phyloP scores from a whole-genome alignment of 2,113 vertebrate genomes.

The Campylomormyrus tamandua region DNA sequence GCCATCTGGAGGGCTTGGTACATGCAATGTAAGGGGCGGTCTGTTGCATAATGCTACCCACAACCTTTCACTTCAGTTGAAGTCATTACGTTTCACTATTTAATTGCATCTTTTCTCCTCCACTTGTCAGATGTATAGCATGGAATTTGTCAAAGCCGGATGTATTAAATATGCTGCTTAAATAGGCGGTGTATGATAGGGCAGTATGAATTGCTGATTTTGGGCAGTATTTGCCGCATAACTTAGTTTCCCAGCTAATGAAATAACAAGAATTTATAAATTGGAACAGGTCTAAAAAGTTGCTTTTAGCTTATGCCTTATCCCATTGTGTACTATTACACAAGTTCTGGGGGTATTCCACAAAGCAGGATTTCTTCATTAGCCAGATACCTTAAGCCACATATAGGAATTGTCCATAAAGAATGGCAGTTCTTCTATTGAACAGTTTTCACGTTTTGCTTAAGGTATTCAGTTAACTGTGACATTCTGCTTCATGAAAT shows the following conservation, averaged over 20 bases:
- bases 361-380: not conserved
- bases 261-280: not conserved
- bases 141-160: not conserved
- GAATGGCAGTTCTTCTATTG: not conserved
- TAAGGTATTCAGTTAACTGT: not conserved
- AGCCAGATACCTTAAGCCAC: not conserved
- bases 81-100: not conserved
- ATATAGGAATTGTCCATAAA: not conserved
- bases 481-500: not conserved
- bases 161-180: not conserved
- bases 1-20: slow-evolving; percentile 99
- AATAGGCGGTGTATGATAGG: not conserved
- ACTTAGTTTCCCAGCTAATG: not conserved
- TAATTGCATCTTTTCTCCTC: not conserved
- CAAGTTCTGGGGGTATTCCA: not conserved
- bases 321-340: not conserved
- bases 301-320: not conserved
- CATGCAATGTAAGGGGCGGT: slow-evolving; percentile 83
- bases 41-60: not conserved
- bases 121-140: not conserved
- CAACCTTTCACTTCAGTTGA: not conserved
- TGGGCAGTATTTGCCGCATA: not conserved
- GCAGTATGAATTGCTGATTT: not conserved
- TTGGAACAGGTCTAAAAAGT: not conserved
- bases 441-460: not conserved